Base-by-base conservation (phyloP, 2,797 vertebrate genomes). In the Helostoma temminkii region DNA sequence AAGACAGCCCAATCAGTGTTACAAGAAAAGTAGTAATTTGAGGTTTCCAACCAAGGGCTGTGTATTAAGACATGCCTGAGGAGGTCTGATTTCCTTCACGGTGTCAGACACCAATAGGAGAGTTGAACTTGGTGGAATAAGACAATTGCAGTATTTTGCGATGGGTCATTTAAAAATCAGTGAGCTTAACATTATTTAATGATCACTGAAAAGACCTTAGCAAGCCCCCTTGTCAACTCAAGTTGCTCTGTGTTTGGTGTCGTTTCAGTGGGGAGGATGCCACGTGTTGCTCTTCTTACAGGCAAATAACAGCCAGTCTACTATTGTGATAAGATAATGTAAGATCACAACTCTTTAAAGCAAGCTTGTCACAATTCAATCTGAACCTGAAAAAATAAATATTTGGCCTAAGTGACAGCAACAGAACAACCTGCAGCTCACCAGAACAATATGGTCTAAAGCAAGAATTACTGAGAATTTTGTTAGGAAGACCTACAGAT, bases 301-400 rank as follows among this genome's bases (percentile, higher is more conserved):
- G 25, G 15, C 68, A 64, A 61, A 66, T 32, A 32, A 32, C 32
- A 34, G 32, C 32, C 62, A 79, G 69, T 71, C 67, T 74, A 65
- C 65, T 60, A 48, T 9, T 69, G 66, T 83, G 88, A 89, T 90
- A 84, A 90, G 67, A 86, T 68, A 71, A 66, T 5, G 21, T 11
- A 59, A 48, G 36, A 78, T 53, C 7, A 52, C 71, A 56, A 48
- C 25, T 34, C 61, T 53, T 32, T 37, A 26, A 72, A 37, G 64
- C 30, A 28, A 66, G 16, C 21, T 46, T 30, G n/a, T 30, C 1
- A 58, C 19, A 4, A 16, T 42, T 24, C 39, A 48, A 21, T 39
- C 6, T 53, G 21, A 71, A 45, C 16, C 15, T 56, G 19, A 25
- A 43, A 52, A 36, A 41, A 5, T 18, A 42, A 8, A 41, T 41